A percentile compares a stretch with the other conserved stretches of the same genome.
These are phyloP conservation scores for Calameuta filiformis DNA, from an alignment of 2,888 invertebrate genomes.

Conservation along the genomic window DNA sequence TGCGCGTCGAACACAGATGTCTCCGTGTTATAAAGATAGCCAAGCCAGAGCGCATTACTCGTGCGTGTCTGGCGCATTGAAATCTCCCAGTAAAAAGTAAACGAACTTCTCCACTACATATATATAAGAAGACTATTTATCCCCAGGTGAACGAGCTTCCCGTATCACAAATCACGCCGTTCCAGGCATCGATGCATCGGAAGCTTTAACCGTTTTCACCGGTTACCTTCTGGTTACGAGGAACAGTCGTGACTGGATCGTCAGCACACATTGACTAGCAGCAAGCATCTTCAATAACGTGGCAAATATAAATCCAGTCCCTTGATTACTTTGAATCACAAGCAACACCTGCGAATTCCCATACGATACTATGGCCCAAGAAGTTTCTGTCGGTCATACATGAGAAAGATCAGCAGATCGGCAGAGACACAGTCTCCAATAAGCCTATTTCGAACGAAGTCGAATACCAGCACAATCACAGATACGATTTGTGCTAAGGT, in stretches of 20 bases:
- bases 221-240: background rate
- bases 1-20: background rate
- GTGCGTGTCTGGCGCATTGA: background rate
- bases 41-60: background rate
- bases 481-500: background rate
- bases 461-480: background rate
- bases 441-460: background rate
- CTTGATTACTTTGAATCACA: background rate
- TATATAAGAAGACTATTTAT: background rate
- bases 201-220: background rate
- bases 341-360: background rate
- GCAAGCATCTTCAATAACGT: background rate
- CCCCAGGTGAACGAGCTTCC: background rate
- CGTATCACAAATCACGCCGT: background rate
- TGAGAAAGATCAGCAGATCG: background rate
- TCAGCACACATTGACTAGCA: background rate
- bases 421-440: background rate
- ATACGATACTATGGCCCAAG: background rate
- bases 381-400: background rate
- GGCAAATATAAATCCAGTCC: background rate
- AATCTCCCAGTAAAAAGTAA: background rate
- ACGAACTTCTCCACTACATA: background rate
- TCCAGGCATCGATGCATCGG: background rate
- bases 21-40: background rate
- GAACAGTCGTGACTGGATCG: background rate